Percentiles rank a stretch among this genome's conserved stretches.
Conservation (phyloP, 2,113 vertebrate species). For the Syngnathus typhle region DNA sequence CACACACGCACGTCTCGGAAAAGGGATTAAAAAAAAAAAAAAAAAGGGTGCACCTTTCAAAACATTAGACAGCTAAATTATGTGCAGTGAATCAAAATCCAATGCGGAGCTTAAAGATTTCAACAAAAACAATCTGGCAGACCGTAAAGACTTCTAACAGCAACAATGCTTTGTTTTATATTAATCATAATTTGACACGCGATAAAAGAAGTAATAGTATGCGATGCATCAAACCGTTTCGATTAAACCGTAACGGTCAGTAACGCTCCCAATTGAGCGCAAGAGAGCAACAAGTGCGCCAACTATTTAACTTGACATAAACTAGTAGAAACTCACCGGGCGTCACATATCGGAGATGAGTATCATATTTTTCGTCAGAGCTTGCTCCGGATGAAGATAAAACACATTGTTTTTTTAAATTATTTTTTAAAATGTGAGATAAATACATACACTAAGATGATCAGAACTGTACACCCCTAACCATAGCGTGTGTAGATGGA, state of each 20-base stretch:
- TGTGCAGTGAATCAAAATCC: neutral
- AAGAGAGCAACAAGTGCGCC: constrained; percentile 57
- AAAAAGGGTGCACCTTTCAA: too few relatives aligned
- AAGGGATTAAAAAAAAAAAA: neutral
- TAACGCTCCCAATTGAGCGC: constrained; percentile 8
- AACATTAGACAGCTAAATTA: too few relatives aligned
- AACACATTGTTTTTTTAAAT: neutral
- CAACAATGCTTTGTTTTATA: neutral
- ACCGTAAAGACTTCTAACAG: neutral
- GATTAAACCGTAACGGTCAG: neutral
- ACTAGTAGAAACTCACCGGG: constrained; percentile 26
- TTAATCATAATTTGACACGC: neutral
- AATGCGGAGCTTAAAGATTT: neutral
- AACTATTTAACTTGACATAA: neutral
- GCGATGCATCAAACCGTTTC: neutral
- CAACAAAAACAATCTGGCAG: neutral
- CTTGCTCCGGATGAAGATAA: neutral
- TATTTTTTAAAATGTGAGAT: too few relatives aligned
- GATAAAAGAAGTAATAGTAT: neutral
- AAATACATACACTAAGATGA: neutral
- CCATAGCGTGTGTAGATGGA: constrained; percentile 13
- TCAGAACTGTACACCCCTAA: neutral
- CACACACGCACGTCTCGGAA: neutral
- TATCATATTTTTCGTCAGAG: neutral
- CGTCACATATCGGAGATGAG: constrained; percentile 1